Evolutionary conservation across 1,140 invertebrate genomes (phyloP).

Genomic region (Cotesia glomerata): DNA sequence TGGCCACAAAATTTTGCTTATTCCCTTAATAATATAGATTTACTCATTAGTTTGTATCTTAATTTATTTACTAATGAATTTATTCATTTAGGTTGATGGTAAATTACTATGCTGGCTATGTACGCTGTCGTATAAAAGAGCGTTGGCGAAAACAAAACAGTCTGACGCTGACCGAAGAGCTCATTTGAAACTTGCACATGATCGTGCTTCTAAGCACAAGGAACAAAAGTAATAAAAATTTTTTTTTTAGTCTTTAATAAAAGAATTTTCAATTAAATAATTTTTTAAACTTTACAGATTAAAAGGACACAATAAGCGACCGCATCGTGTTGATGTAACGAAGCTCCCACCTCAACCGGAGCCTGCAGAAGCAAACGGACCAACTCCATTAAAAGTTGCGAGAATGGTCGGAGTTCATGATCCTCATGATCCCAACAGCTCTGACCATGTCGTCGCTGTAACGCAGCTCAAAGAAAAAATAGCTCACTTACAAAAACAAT

Average conservation of each 20-base stretch:
- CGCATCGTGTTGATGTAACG: conserved; percentile 75
- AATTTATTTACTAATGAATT: no score
- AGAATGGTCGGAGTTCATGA: conserved; percentile 58
- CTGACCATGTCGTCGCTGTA: conserved; percentile 92
- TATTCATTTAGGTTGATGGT: conserved; percentile 82
- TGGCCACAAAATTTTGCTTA: no score
- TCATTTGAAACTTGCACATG: conserved; percentile 70
- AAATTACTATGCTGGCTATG: conserved; percentile 96
- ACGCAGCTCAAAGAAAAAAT: conserved; percentile 94
- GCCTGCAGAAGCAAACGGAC: conserved; percentile 54
- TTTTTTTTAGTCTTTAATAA: background rate
- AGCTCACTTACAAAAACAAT: conserved; percentile 88
- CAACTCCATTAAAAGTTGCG: conserved; percentile 61
- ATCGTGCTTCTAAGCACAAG: conserved; percentile 65
- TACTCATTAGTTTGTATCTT: no score
- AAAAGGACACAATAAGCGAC: conserved; percentile 74
- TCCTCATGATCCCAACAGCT: conserved; percentile 79
- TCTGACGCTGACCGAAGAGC: conserved; percentile 76
- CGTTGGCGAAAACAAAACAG: conserved; percentile 90
- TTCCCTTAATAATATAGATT: no score
- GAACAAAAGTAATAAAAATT: conserved; percentile 65
- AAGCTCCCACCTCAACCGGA: conserved; percentile 66
- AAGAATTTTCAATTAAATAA: background rate
- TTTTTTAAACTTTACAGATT: conserved; percentile 55
- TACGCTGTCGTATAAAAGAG: conserved; percentile 91